Evolutionary conservation across 2,113 vertebrate species (phyloP).

Genomic region (Apistogramma diplotaenia): DNA sequence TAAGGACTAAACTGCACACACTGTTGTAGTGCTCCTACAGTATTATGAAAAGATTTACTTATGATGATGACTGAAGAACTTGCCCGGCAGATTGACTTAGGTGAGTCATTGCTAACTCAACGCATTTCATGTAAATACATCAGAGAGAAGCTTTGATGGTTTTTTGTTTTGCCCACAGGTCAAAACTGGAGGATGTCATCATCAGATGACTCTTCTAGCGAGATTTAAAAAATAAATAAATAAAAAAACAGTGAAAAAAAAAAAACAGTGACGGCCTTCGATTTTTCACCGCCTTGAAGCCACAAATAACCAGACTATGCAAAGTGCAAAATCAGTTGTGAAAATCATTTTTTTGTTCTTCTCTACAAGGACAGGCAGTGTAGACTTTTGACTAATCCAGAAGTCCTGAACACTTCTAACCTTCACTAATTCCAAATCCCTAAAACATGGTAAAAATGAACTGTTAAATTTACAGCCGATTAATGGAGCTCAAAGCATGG

Average conservation of each 20-base stretch:
- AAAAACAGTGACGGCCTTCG: slow-evolving; percentile 5
- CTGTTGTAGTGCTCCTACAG: no score
- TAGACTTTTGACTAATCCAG: neutral
- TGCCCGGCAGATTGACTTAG: neutral
- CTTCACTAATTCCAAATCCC: no score
- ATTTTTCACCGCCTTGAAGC: neutral
- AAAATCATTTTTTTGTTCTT: no score
- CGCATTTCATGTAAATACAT: slow-evolving; percentile 32
- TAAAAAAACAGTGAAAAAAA: no score
- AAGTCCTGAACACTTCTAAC: no score
- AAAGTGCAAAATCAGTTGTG: neutral
- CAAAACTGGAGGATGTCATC: slow-evolving; percentile 27
- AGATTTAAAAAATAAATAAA: no score
- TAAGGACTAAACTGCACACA: no score
- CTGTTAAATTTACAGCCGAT: neutral
- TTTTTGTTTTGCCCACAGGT: slow-evolving; percentile 40
- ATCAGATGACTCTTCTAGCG: neutral
- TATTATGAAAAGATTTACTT: no score
- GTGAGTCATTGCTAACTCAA: slow-evolving; percentile 9
- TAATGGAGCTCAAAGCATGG: no score
- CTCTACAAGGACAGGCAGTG: neutral
- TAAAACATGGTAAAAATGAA: no score
- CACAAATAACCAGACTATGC: neutral
- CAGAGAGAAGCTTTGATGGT: neutral
- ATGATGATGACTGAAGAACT: neutral